Evolutionary conservation across 1,140 invertebrate genomes (phyloP), one percentile per base, ranked within the genome.

Genomic region (Drosophila nannoptera): DNA sequence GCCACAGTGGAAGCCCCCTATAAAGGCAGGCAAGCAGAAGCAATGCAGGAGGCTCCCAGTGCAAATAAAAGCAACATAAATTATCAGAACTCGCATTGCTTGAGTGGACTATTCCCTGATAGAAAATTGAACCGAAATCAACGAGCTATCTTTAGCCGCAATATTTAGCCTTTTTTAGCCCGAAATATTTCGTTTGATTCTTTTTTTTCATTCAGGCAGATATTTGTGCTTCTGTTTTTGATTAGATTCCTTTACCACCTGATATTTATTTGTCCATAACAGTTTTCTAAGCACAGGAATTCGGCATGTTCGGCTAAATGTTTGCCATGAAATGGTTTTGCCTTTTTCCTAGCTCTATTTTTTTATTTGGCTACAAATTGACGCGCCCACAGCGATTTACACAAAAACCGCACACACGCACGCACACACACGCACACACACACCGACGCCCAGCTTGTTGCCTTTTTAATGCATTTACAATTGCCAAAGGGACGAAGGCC

Each of bases 391-490:
- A 60, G 52, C 32, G 14, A 32, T 68, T 43, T 52, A 60, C 42
- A 60, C 31, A 35, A 67, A 69, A 73, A 46, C 49, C 67, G 70
- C n/a, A 43, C 40, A 43, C 40, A 14, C 14, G 14, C 40, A 12
- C 3, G 3, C 36, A 42, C n/a, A 12, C 40, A 14, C 12, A 22
- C 22, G 3, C 22, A 22, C 22, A 22, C 22, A 22, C 22, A 22
- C 22, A 22, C 1, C 22, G 3, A 22, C 22, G 22, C 58, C 63
- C 48, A 55, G 38, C 67, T 66, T 62, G 53, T 67, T 62, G 72
- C 52, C 55, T 62, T 75, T 59, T 22, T 32, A 73, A 64, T 73
- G 12, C 36, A 58, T 59, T 63, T 73, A 52, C 55, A 42, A 66
- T 46, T 69, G 59, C 36, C 53, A 40, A 33, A 33, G 4, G n/a